phyloP scores from a whole-genome alignment of 2,888 invertebrate genomes.

The Pyrocoelia pectoralis region DNA sequence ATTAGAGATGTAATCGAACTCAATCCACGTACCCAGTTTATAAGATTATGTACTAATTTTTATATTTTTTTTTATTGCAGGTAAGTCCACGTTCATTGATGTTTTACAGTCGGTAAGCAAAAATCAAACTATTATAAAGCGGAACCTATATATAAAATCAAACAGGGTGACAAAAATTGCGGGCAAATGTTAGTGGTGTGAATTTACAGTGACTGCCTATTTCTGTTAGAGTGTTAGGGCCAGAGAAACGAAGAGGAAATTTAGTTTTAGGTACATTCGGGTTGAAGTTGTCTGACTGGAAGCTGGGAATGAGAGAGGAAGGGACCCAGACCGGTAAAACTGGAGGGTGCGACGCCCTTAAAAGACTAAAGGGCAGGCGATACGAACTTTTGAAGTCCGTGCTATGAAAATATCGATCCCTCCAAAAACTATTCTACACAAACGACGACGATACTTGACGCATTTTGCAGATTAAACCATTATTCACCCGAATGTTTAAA shows the following conservation, averaged over 20 bases:
- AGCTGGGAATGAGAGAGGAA: constrained; percentile 25
- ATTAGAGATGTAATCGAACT: no score
- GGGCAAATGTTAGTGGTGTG: constrained; percentile 27
- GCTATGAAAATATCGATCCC: constrained; percentile 4
- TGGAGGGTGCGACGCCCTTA: constrained; percentile 34
- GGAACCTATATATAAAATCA: constrained; percentile 24
- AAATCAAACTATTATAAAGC: constrained; percentile 9
- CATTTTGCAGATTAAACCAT: not conserved
- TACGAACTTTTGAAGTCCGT: not conserved
- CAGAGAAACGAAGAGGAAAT: constrained; percentile 6
- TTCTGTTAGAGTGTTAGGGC: constrained; percentile 19
- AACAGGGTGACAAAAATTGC: constrained; percentile 18
- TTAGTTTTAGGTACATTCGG: constrained; percentile 19
- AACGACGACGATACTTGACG: not conserved
- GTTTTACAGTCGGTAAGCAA: not conserved
- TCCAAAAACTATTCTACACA: constrained; percentile 2
- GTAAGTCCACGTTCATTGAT: constrained; percentile 9
- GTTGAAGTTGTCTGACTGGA: constrained; percentile 27
- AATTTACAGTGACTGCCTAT: constrained; percentile 18
- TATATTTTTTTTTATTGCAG: constrained; percentile 13
- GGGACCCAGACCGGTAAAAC: constrained; percentile 29
- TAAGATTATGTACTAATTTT: no score
- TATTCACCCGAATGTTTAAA: not conserved
- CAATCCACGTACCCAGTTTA: no score
- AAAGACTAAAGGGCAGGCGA: constrained; percentile 16